Evolutionary conservation across 2,113 vertebrate species (phyloP).

Genomic region (Tamias sibiricus): DNA sequence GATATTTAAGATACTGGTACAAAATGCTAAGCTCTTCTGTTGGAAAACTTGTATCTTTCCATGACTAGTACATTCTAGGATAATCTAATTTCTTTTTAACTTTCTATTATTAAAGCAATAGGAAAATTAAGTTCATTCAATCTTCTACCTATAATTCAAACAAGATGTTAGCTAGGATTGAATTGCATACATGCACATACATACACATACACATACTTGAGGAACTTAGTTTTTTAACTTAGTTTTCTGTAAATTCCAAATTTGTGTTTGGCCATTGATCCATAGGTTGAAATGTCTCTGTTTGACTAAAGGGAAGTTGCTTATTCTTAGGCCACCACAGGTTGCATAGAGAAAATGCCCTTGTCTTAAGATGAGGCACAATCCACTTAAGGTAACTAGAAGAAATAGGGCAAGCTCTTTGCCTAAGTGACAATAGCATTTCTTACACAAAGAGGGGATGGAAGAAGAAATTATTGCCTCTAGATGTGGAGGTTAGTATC

Average conservation of each 20-base stretch:
- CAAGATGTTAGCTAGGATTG: background rate
- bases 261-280: no score
- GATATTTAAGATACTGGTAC: background rate
- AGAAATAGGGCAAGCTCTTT: background rate
- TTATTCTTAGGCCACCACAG: background rate
- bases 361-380: no score
- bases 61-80: background rate
- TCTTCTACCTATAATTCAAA: background rate
- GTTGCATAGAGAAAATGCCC: background rate
- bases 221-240: background rate
- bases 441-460: background rate
- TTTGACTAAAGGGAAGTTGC: background rate
- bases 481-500: background rate
- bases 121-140: background rate
- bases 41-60: background rate
- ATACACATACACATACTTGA: background rate
- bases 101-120: constrained; percentile 19
- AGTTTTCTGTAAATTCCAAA: background rate
- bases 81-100: background rate
- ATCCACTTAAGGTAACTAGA: background rate
- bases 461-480: background rate
- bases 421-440: background rate
- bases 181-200: background rate
- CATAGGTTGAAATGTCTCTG: background rate
- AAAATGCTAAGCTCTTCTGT: background rate